Conservation (phyloP, 2,888 invertebrate species). For the Bruchidius siliquastri region DNA sequence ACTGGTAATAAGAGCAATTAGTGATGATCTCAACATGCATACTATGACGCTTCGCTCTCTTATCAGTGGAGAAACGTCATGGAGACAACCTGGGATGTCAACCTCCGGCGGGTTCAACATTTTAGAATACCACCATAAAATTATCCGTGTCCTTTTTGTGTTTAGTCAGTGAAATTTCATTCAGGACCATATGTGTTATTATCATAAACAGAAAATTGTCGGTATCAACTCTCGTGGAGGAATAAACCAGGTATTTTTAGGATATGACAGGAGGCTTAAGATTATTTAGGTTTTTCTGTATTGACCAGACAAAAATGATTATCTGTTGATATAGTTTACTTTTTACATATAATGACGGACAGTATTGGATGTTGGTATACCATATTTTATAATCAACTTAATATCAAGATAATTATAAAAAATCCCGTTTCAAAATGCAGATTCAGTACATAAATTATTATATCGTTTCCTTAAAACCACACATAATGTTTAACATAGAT, state of each 20-base stretch:
- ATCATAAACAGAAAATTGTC: slow-evolving; percentile 1
- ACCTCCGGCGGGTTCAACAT: slow-evolving; percentile 16
- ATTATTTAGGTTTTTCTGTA: background rate
- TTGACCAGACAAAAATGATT: too few relatives aligned
- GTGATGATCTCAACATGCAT: too few relatives aligned
- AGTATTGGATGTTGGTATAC: too few relatives aligned
- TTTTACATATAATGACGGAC: too few relatives aligned
- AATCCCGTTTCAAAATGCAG: too few relatives aligned
- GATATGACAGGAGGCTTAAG: background rate
- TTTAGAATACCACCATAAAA: slow-evolving; percentile 18
- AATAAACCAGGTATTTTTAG: background rate
- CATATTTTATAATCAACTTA: too few relatives aligned
- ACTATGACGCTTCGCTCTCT: background rate
- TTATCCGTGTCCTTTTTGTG: slow-evolving; percentile 15
- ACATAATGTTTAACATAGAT: too few relatives aligned
- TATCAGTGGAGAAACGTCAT: slow-evolving; percentile 12
- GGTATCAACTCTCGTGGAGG: slow-evolving; percentile 3
- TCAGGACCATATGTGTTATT: background rate
- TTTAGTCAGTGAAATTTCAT: background rate
- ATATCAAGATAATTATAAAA: too few relatives aligned
- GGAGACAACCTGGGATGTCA: slow-evolving; percentile 14
- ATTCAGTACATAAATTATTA: too few relatives aligned
- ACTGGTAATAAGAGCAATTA: too few relatives aligned
- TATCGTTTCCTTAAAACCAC: too few relatives aligned
- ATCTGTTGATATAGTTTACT: too few relatives aligned